phyloP scores from a whole-genome alignment of 2,113 vertebrate genomes.

The Tenrec ecaudatus region DNA sequence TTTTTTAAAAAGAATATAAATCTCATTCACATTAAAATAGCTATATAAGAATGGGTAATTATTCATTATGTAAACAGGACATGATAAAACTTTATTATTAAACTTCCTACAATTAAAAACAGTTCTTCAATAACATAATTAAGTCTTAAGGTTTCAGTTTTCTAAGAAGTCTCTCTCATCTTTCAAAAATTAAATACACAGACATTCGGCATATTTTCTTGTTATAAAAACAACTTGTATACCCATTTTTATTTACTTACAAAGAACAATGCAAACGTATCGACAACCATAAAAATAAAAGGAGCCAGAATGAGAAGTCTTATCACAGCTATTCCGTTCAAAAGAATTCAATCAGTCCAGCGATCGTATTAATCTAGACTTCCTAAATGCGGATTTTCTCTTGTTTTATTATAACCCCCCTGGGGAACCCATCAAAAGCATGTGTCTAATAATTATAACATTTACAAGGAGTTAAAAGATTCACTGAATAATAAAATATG shows the following conservation, averaged over 20 bases:
- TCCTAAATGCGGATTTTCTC: slow-evolving; percentile 81
- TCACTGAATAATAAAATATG: slow-evolving; percentile 73
- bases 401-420: slow-evolving; percentile 67
- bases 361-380: slow-evolving; percentile 68
- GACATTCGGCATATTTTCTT: background rate
- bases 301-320: slow-evolving; percentile 74
- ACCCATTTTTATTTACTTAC: background rate
- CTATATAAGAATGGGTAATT: background rate
- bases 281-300: slow-evolving; percentile 75
- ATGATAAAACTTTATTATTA: slow-evolving; percentile 1
- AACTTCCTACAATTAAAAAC: slow-evolving; percentile 51
- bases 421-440: slow-evolving; percentile 70
- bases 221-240: background rate
- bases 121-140: background rate
- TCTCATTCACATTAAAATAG: slow-evolving; percentile 62
- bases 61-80: slow-evolving; percentile 46
- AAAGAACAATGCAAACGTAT: slow-evolving; percentile 10
- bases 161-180: too few species aligned
- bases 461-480: slow-evolving; percentile 79
- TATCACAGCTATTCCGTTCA: slow-evolving; percentile 67
- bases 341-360: slow-evolving; percentile 75
- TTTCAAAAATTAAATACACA: slow-evolving; percentile 18
- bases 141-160: background rate
- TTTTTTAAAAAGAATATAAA: slow-evolving; percentile 58
- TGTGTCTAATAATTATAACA: slow-evolving; percentile 80